These are phyloP conservation scores for Sandelia bainsii DNA, from an alignment of 2,797 vertebrate genomes.

Conservation along the genomic window DNA sequence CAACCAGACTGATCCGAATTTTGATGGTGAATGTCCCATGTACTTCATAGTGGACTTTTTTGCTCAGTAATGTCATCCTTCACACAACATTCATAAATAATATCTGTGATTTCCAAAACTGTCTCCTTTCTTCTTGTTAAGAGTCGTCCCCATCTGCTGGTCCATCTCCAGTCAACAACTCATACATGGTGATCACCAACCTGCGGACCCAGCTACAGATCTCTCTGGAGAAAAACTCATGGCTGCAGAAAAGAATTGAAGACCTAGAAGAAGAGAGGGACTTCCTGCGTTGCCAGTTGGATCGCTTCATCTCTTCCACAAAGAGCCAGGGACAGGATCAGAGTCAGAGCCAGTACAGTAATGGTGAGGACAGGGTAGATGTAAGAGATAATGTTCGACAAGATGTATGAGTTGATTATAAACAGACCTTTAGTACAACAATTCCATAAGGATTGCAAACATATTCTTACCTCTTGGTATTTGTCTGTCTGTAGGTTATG, in stretches of 20 bases:
- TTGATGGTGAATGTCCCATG: constrained; percentile 83
- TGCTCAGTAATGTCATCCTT: background rate
- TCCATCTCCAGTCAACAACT: constrained; percentile 80
- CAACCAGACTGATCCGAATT: constrained; percentile 84
- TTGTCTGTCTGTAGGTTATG: constrained; percentile 75
- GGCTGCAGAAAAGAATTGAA: constrained; percentile 93
- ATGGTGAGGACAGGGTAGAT: constrained; percentile 67
- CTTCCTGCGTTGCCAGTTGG: constrained; percentile 91
- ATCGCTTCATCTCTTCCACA: constrained; percentile 92
- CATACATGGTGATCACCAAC: constrained; percentile 87
- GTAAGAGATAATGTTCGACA: background rate
- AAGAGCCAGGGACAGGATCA: constrained; percentile 80
- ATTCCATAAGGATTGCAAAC: constrained; percentile 8
- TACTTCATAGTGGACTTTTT: background rate
- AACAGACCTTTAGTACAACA: background rate
- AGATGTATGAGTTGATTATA: background rate
- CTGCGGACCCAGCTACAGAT: constrained; percentile 91
- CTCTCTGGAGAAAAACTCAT: constrained; percentile 92
- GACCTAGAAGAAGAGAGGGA: constrained; percentile 94
- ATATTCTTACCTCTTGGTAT: constrained; percentile 1
- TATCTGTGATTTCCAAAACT: background rate
- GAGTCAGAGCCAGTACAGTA: constrained; percentile 79
- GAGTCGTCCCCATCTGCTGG: constrained; percentile 71
- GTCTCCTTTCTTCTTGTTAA: constrained; percentile 31
- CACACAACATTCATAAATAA: background rate